Conservation (phyloP, 2,888 invertebrate species). For the Cosmia pyralina region DNA sequence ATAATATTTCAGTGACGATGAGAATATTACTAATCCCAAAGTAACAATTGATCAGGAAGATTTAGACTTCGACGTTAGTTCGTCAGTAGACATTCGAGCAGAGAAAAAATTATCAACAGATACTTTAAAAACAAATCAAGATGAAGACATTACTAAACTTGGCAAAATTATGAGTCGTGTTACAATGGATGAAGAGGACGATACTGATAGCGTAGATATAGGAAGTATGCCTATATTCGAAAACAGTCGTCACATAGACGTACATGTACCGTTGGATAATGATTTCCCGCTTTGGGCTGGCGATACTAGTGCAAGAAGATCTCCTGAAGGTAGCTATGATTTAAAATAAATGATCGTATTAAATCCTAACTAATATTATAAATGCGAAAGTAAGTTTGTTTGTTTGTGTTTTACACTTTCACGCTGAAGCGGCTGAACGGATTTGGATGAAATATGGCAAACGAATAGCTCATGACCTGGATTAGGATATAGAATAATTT, state of each 20-base stretch:
- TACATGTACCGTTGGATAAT: constrained; percentile 73
- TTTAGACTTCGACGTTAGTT: constrained; percentile 86
- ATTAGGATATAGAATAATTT: no score
- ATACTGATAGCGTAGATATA: constrained; percentile 69
- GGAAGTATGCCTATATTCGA: constrained; percentile 77
- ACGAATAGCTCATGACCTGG: no score
- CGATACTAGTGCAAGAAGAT: constrained; percentile 93
- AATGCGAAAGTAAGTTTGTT: no score
- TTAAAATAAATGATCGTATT: background rate
- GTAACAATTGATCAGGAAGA: constrained; percentile 96
- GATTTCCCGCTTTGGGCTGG: constrained; percentile 90
- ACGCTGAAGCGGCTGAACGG: no score
- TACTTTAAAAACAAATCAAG: constrained; percentile 44
- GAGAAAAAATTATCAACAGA: constrained; percentile 56
- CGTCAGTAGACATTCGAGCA: constrained; percentile 58
- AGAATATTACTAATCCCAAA: constrained; percentile 93
- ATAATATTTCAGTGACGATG: constrained; percentile 90
- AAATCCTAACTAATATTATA: background rate
- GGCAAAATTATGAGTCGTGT: constrained; percentile 71
- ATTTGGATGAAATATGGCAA: no score
- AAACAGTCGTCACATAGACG: constrained; percentile 73
- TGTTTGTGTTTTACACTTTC: no score
- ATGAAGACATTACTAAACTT: constrained; percentile 63
- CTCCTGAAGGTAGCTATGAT: constrained; percentile 92
- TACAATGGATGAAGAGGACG: constrained; percentile 67